Base-by-base conservation (phyloP, 1,140 invertebrate genomes). In the Brachionus rotundiformis region DNA sequence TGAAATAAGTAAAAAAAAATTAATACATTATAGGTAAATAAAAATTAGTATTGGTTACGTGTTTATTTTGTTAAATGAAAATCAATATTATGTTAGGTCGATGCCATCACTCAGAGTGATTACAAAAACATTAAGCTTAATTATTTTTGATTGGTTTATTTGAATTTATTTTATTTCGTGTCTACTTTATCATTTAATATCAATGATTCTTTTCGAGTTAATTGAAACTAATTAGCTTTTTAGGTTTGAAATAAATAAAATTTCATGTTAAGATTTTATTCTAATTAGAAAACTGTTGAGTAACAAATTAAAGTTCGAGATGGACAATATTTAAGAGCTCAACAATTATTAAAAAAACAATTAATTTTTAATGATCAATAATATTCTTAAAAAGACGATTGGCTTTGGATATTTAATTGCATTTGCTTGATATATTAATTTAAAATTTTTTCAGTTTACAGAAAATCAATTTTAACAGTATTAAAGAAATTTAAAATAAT, bases 231-330 rank as follows among this genome's bases (percentile, higher is more conserved):
- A 68, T 68, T 33, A 41, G 29, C n/a, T 63, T 63, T 63, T 63
- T 27, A 13, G 63, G 16, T 19, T 36, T 19, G 16, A 19, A 16
- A 39, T 6, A 36, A 33, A 68, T 36, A 36, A 16, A 36, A 68
- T 68, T 68, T 68, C 63, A 68, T 68, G 63, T 68, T 31, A 68
- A 16, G 16, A 33, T 33, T 36, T 36, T 16, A 19, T 68, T 19
- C 11, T 68, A 68, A 68, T 68, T 68, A 68, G n/a, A n/a, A 16
- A 68, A 33, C 63, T 68, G 63, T 68, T 68, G 63, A 68, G 63
- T 31, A 68, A 68, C 36, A 68, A 68, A 68, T 68, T 68, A 68
- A 23, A 1, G 16, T 33, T 36, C 10, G 47, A 54, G 47, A 54
- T 23, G 16, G 16, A 54, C n/a, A 54, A 54, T 19, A 54, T 54